Evolutionary conservation across 2,113 vertebrate genomes (phyloP), one percentile per base, ranked within the genome.

Genomic region (Oncorhynchus kisutch): DNA sequence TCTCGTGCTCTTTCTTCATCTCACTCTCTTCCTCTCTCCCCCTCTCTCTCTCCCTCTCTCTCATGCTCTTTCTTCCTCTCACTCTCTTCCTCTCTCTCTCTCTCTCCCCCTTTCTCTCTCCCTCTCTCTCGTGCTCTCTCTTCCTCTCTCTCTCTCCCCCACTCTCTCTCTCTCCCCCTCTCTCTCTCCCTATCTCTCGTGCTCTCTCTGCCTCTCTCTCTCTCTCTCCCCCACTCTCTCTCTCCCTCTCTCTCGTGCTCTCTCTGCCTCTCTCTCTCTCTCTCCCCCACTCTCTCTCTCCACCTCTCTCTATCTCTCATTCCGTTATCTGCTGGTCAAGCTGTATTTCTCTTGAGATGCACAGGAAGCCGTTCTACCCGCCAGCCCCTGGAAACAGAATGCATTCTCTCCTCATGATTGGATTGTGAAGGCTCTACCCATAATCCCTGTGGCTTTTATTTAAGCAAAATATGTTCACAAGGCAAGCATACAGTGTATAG

Each of bases 251-350:
- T 27, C 2, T 71, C 25, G 2, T 27, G 25, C 4, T 25, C 25
- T 25, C 25, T 25, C 25, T 25, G 1, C 25, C 25, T 25, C 34
- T 34, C 34, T 34, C 34, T 5, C 13, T 73, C 8, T 34, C 18
- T 73, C 71, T 57, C 22, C n/a, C 70, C 24, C 29, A 25, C 31
- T 31, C 51, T 39, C 34, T 39, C 34, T 39, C 34, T 8, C 7
- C 34, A 2, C 6, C 34, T 3, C 51, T 54, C 51, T 54, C 51
- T 54, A 0, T 16, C 12, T 57, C 59, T 60, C 59, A 62, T 62
- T 62, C n/a, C 51, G 13, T 62, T n/a, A 62, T 90, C 88, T 88
- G 77, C 89, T 91, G 84, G 69, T 88, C 78, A 71, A 76, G 49
- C 49, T 51, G 49, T 51, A 51, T 51, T 51, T 51, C 49, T 59